These are phyloP conservation scores for Platorchestia sp. DNA, from an alignment of 1,140 invertebrate species.

Conservation along the genomic window DNA sequence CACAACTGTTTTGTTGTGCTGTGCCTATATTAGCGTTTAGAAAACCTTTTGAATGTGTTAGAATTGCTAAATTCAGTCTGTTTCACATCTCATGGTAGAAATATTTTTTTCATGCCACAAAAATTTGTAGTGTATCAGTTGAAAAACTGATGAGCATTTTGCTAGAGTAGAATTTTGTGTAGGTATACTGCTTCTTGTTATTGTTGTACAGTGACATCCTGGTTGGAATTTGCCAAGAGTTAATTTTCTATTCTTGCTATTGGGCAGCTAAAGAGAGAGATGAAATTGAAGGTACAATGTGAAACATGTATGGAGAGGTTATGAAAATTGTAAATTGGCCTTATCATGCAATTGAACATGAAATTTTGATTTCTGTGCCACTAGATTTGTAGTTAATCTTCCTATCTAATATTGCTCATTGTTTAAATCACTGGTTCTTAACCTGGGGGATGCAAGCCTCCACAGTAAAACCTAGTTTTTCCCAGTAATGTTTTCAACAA, in stretches of 20 bases:
- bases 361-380: not conserved
- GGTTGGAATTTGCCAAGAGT: not conserved
- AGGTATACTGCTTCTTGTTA: not conserved
- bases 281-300: not conserved
- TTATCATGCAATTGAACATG: not conserved
- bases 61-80: no score
- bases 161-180: not conserved
- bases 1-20: no score
- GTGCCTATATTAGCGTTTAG: no score
- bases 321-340: not conserved
- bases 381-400: not conserved
- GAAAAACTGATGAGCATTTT: no score
- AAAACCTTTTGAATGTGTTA: no score
- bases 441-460: no score
- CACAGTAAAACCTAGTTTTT: no score
- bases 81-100: no score
- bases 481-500: no score
- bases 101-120: no score
- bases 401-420: not conserved
- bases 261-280: not conserved
- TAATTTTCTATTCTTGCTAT: not conserved
- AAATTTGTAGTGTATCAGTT: no score
- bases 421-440: no score
- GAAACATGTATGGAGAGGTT: not conserved
- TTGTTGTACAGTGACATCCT: not conserved